Base-by-base conservation (phyloP, 2,888 invertebrate genomes). In the Drosophila kuntzei region DNA sequence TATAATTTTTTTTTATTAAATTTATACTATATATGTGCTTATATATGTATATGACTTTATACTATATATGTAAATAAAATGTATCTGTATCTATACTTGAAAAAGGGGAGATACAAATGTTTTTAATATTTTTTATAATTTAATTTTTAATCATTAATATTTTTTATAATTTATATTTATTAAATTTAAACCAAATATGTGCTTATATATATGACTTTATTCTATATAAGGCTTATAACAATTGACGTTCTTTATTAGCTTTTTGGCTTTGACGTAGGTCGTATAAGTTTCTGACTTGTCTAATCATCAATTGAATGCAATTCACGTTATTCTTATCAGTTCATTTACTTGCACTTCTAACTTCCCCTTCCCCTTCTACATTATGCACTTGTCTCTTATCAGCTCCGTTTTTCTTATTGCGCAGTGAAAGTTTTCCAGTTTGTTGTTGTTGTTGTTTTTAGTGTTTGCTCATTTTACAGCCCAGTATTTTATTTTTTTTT, bases 391-490 rank as follows among this genome's bases (percentile, higher is more conserved):
- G 39, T 47, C 29, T 47, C 25, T 51, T 61, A 53, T 61, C 61
- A 53, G 61, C 54, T 72, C 43, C 29, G 54, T 61, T 63, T 59
- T 70, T 60, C 79, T 73, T 86, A 87, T 86, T 88, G 88, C 88
- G 87, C 87, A 87, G 88, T 87, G 87, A 87, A 87, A 87, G 88
- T 88, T 81, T 58, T 70, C 37, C 70, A 63, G 53, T 59, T 63
- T 55, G 37, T 41, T 55, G 36, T 64, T 54, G 5, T 18, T 34
- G 18, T 18, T 20, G 6, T 16, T 36, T 16, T 27, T 29, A 32
- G 12, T 53, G 20, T 41, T 53, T 53, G 39, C 27, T 39, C n/a
- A 39, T 18, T 39, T 37, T 27, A 51, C 37, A 39, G 37, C 12
- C 16, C 34, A 8, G n/a, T 25, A 27, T 37, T 14, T 16, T 37